Conservation (phyloP, 30 jellyfish, hydroid and myxozoan species). For the Aurelia aurita region DNA sequence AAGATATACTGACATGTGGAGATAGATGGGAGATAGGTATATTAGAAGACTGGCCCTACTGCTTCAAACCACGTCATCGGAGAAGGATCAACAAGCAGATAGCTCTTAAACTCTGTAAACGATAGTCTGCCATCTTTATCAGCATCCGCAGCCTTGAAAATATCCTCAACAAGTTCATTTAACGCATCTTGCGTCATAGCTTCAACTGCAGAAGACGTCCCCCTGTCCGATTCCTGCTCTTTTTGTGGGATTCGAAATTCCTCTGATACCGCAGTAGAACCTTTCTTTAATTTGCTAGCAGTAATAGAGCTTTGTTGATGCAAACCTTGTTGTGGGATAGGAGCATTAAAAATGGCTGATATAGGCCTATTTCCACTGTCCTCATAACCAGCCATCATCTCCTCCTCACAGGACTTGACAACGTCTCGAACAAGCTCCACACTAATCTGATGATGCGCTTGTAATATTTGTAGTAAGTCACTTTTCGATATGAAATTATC, state of each 20-base stretch:
- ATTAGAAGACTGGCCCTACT: constrained; percentile 80
- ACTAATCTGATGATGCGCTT: constrained; percentile 90
- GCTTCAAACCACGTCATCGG: constrained; percentile 95
- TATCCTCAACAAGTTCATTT: constrained; percentile 79
- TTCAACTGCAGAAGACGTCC: constrained; percentile 90
- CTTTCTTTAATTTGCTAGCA: constrained; percentile 1
- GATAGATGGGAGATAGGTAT: too few species aligned
- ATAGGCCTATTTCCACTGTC: constrained; percentile 92
- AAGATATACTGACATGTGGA: too few species aligned
- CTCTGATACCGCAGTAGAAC: neutral
- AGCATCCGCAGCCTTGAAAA: constrained; percentile 82
- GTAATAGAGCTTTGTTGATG: constrained; percentile 2
- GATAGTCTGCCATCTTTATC: constrained; percentile 92
- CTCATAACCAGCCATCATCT: constrained; percentile 94
- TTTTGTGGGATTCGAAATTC: constrained; percentile 11
- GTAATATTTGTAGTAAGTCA: constrained; percentile 79
- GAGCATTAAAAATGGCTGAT: constrained; percentile 97
- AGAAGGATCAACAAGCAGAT: constrained; percentile 85
- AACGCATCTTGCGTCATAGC: constrained; percentile 99
- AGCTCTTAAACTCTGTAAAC: constrained; percentile 73
- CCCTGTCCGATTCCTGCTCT: constrained; percentile 24
- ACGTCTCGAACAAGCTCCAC: constrained; percentile 97
- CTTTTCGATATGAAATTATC: constrained; percentile 85
- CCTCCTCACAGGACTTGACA: constrained; percentile 97
- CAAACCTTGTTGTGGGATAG: constrained; percentile 81